Evolutionary conservation across 2,797 vertebrate genomes (phyloP).

Genomic region (Vireo griseus): DNA sequence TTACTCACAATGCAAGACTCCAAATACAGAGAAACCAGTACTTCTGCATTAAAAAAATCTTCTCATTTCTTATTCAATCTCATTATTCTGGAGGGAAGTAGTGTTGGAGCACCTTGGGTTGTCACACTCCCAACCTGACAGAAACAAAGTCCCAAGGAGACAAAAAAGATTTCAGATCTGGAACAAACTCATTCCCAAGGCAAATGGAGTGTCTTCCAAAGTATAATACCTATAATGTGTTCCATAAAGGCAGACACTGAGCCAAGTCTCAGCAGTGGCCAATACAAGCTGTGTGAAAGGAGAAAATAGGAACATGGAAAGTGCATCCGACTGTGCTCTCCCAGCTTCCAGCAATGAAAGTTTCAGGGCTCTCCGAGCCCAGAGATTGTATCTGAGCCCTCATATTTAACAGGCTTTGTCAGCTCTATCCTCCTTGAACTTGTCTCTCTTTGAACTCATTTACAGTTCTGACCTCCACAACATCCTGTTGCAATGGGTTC

Average conservation of each 20-base stretch:
- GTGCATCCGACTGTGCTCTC: background rate
- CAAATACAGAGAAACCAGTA: background rate
- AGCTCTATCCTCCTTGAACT: conserved; percentile 39
- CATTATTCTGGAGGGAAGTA: background rate
- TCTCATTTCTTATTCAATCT: background rate
- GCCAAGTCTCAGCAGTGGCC: conserved; percentile 23
- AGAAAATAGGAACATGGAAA: conserved; percentile 14
- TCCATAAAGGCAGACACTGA: background rate
- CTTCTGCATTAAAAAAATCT: background rate
- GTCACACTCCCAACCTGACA: background rate
- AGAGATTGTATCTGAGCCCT: conserved; percentile 14
- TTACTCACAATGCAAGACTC: background rate
- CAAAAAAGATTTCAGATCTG: background rate
- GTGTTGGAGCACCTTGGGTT: background rate
- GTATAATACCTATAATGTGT: background rate
- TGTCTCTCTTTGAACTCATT: conserved; percentile 64
- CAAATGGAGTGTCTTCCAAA: background rate
- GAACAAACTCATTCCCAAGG: background rate
- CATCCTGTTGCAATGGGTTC: conserved; percentile 56
- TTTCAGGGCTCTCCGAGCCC: background rate
- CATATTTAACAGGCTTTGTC: conserved; percentile 52
- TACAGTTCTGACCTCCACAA: conserved; percentile 53
- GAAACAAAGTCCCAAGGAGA: background rate
- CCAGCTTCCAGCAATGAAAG: conserved; percentile 1
- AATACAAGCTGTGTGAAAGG: background rate